A percentile compares a stretch with the other conserved stretches of the same genome.
Evolutionary conservation across 2,113 vertebrate genomes (phyloP).

Genomic region (Chionodraco myersi): DNA sequence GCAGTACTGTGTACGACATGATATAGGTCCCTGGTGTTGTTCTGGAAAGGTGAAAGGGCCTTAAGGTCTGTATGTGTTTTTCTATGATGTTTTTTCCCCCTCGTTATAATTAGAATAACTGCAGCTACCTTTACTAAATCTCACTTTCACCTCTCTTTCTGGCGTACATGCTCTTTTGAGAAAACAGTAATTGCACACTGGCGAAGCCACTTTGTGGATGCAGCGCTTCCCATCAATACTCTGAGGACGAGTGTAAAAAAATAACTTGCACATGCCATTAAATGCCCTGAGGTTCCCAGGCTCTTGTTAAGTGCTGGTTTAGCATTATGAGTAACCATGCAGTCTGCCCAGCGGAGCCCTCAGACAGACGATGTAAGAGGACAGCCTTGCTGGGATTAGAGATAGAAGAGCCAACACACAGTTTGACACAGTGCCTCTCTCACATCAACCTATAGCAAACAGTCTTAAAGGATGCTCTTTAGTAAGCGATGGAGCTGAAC

Average conservation of each 20-base stretch:
- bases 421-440: constrained; percentile 46
- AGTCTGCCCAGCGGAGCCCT: constrained; percentile 47
- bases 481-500: constrained; percentile 20
- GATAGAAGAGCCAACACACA: constrained; percentile 72
- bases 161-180: constrained; percentile 22
- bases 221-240: constrained; percentile 51
- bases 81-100: constrained; percentile 8
- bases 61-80: constrained; percentile 14
- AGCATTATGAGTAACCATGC: constrained; percentile 55
- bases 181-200: constrained; percentile 26
- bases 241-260: constrained; percentile 36
- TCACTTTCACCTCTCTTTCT: constrained; percentile 2
- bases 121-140: constrained; percentile 14
- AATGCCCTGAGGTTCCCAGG: constrained; percentile 60
- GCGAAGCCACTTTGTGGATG: constrained; percentile 26
- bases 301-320: constrained; percentile 65
- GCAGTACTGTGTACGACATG: constrained; percentile 40
- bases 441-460: constrained; percentile 15
- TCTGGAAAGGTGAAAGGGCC: constrained; percentile 46
- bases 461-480: constrained; percentile 62
- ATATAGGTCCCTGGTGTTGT: constrained; percentile 45
- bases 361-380: constrained; percentile 63
- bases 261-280: constrained; percentile 51
- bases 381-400: constrained; percentile 54
- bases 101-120: constrained; percentile 8